phyloP scores from a whole-genome alignment of 1,140 invertebrate genomes.

The Holotrichia oblita region DNA sequence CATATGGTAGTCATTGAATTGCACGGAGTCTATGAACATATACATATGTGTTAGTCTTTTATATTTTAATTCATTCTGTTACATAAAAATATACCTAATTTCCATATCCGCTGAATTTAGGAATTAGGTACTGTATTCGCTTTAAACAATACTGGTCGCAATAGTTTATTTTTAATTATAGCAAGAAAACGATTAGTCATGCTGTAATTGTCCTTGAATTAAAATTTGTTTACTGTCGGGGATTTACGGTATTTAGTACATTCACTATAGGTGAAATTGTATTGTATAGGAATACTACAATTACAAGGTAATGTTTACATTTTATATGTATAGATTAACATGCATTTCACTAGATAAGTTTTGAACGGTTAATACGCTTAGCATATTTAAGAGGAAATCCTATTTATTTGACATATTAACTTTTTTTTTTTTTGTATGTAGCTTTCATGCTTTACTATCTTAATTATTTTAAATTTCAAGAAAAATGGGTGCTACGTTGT shows the following conservation, averaged over 20 bases:
- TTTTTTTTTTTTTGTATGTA: too few species aligned
- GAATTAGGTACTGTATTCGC: not conserved
- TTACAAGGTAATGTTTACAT: not conserved
- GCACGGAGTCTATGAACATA: not conserved
- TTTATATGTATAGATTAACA: too few species aligned
- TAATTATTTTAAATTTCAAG: too few species aligned
- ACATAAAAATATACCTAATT: not conserved
- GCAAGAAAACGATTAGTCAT: conserved; percentile 3
- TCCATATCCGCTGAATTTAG: not conserved
- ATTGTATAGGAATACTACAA: not conserved
- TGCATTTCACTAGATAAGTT: too few species aligned
- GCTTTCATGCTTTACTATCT: too few species aligned
- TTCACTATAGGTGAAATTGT: not conserved
- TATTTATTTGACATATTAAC: too few species aligned
- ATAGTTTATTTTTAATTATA: not conserved
- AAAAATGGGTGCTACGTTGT: too few species aligned
- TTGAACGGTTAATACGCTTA: too few species aligned
- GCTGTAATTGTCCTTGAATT: conserved; percentile 8
- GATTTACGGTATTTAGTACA: not conserved
- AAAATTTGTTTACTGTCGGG: not conserved
- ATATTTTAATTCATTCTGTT: not conserved
- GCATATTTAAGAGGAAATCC: too few species aligned
- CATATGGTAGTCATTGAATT: not conserved
- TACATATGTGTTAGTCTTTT: not conserved
- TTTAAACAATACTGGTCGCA: not conserved